These are phyloP conservation scores for Actenoides lindsayi DNA, from an alignment of 2,113 vertebrate species.

Conservation along the genomic window DNA sequence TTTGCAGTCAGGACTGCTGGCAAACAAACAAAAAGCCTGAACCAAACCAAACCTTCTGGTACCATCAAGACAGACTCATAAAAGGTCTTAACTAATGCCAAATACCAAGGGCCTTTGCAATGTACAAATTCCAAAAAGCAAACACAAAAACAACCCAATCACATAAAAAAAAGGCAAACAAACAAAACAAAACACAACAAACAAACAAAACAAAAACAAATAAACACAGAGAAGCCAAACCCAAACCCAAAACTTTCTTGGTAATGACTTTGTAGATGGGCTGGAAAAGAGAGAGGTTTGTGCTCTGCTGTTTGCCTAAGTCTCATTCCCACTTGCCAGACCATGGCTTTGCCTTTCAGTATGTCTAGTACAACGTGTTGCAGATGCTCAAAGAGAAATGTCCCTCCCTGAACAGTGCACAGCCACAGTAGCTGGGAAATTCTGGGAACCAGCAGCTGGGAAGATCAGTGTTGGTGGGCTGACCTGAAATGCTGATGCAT, in stretches of 20 bases:
- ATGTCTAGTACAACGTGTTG: not conserved
- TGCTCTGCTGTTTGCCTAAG: not conserved
- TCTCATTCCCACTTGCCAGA: not conserved
- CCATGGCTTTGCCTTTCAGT: not conserved
- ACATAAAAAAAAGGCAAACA: not conserved
- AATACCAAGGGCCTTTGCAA: not conserved
- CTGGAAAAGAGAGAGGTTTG: not conserved
- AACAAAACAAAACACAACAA: not conserved
- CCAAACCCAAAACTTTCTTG: not conserved
- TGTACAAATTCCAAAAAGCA: not conserved
- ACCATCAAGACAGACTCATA: not conserved
- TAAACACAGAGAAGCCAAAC: not conserved
- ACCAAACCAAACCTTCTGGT: not conserved
- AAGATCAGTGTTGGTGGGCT: not conserved
- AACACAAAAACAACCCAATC: not conserved
- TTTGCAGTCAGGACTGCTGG: not conserved
- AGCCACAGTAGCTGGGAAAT: slow-evolving; percentile 11
- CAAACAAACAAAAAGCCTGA: not conserved
- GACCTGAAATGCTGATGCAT: not conserved
- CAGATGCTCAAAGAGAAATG: not conserved
- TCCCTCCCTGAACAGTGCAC: not conserved
- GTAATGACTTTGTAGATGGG: not conserved
- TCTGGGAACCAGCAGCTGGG: slow-evolving; percentile 20
- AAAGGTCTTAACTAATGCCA: not conserved
- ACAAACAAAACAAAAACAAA: not conserved